phyloP scores from a whole-genome alignment of 2,113 vertebrate genomes.

The Corythaeola cristata region DNA sequence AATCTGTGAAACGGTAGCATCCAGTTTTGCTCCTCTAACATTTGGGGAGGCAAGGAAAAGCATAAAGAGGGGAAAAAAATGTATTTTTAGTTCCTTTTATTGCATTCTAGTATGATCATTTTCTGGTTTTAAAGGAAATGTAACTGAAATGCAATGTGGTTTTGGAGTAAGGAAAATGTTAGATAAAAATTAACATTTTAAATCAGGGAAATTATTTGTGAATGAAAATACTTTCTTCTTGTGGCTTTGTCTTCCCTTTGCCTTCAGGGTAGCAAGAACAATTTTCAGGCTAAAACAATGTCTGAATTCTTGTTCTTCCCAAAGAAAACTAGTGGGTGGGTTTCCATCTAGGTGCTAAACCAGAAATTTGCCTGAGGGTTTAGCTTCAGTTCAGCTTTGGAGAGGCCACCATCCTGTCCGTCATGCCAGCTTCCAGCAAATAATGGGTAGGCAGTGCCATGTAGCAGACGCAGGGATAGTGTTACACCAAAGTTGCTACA shows the following conservation, averaged over 20 bases:
- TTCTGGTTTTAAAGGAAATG: slow-evolving; percentile 44
- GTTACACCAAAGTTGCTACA: neutral
- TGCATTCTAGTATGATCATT: neutral
- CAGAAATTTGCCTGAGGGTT: neutral
- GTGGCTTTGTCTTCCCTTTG: slow-evolving; percentile 25
- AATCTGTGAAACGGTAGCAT: neutral
- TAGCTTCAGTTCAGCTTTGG: neutral
- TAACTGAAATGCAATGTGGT: slow-evolving; percentile 17
- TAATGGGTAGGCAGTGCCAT: fast-evolving
- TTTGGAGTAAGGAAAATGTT: slow-evolving; percentile 23
- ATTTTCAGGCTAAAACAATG: slow-evolving; percentile 24
- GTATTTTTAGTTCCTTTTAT: slow-evolving; percentile 28
- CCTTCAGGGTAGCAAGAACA: slow-evolving; percentile 15
- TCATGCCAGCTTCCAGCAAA: neutral
- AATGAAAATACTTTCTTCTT: slow-evolving; percentile 36
- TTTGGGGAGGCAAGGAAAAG: slow-evolving; percentile 13
- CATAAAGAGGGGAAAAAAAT: neutral
- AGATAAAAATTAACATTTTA: slow-evolving; percentile 47
- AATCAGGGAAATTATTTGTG: neutral
- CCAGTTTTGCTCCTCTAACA: neutral
- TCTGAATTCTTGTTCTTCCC: slow-evolving; percentile 11
- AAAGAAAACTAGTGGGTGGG: slow-evolving; percentile 18
- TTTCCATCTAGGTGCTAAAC: slow-evolving; percentile 16
- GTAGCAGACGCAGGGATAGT: neutral
- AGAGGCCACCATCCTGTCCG: neutral